These are phyloP conservation scores for Rhopilema esculentum DNA, from an alignment of 30 jellyfish, hydroid and myxozoan genomes.

Conservation along the genomic window DNA sequence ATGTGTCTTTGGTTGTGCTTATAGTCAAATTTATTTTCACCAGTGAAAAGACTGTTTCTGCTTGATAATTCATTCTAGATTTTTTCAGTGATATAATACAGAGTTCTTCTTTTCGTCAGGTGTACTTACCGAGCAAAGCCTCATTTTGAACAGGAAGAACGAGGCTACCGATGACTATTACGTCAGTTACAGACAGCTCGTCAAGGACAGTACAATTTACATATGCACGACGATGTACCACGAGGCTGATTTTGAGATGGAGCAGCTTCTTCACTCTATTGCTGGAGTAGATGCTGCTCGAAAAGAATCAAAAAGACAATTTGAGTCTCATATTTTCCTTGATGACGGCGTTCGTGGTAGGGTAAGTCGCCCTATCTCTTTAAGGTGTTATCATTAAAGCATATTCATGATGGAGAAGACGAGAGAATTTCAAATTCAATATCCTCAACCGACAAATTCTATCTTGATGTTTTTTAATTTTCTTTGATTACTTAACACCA, in stretches of 20 bases:
- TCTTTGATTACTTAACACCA: no score
- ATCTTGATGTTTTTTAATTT: no score
- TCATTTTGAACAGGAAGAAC: slow-evolving; percentile 79
- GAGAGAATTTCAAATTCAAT: neutral
- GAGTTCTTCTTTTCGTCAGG: slow-evolving; percentile 36
- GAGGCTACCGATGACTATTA: slow-evolving; percentile 90
- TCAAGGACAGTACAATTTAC: slow-evolving; percentile 81
- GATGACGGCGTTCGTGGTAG: slow-evolving; percentile 95
- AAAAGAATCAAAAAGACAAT: slow-evolving; percentile 65
- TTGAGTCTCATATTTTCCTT: slow-evolving; percentile 85
- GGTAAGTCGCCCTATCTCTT: no score
- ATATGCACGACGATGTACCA: slow-evolving; percentile 97
- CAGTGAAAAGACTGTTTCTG: neutral
- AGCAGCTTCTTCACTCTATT: slow-evolving; percentile 87
- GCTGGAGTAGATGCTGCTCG: slow-evolving; percentile 90
- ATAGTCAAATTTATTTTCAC: no score
- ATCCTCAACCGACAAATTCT: no score
- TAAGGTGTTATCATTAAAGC: neutral
- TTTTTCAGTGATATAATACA: no score
- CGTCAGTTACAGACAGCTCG: slow-evolving; percentile 83
- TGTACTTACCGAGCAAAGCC: slow-evolving; percentile 77
- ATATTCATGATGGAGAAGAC: neutral
- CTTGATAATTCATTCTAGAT: neutral
- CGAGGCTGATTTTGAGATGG: slow-evolving; percentile 98
- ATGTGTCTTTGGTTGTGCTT: no score